Base-by-base conservation (phyloP, 2,797 vertebrate species). In the Syncerus caffer region DNA sequence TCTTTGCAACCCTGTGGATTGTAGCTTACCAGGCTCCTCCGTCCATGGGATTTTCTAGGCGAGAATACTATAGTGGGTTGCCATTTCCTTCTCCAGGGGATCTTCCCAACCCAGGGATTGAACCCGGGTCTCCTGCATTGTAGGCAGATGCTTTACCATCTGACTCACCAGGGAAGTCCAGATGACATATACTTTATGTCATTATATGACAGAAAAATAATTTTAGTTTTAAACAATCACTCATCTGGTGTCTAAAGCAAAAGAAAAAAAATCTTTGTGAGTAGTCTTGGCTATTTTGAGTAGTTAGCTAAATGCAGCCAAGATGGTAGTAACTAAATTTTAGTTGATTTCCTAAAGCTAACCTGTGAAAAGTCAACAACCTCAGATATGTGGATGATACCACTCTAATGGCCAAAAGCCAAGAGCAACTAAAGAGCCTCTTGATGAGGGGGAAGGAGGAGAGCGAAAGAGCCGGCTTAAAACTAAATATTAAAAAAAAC, bases 211-310 rank as follows among this genome's bases (percentile, higher is more conserved):
- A 93, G 80, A 60, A 60, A 51, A 95, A 67, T 92, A 76, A n/a
- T 51, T 82, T 89, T 80, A 90, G 29, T 38, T 86, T 96, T 94
- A 87, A 67, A 55, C 83, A 93, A 29, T 95, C 50, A 85, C 25
- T 96, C 90, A 62, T 50, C 57, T 91, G 11, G 67, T 91, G n/a
- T 47, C 76, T 92, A 87, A 94, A 62, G 25, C 29, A 87, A 76
- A 84, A 45, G 25, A 55, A 7, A 74, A 85, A 14, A 21, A 50
- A 50, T 90, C 38, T 96, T 45, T 91, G 31, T 89, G 47, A 93
- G 7, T 47, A 86, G 31, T 94, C 94, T 38, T 55, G 71, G 14
- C 38, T 86, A 17, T 76, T 80, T 94, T 96, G n/a, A 89, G 71
- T 64, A 31, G 95, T 85, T 91, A 80, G 42, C 82, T 94, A 64